Conservation (phyloP, 2,797 vertebrate genomes). For the Harpagifer antarcticus region DNA sequence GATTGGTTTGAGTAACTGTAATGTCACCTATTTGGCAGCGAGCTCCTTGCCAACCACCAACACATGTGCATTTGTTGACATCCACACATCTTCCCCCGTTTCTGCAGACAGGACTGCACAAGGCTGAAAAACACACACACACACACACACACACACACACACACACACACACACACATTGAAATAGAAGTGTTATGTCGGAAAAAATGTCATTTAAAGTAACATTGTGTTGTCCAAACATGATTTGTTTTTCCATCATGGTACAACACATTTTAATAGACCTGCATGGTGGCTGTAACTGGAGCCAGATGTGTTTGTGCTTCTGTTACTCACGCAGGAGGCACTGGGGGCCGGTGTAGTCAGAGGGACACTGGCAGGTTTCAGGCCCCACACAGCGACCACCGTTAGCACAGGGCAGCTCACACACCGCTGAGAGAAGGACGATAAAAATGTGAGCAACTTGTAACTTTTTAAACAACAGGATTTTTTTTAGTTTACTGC, state of each 20-base stretch:
- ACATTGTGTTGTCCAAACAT: neutral
- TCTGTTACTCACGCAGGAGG: constrained; percentile 82
- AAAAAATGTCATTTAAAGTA: neutral
- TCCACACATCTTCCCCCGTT: constrained; percentile 87
- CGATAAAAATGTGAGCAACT: constrained; percentile 3
- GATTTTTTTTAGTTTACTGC: neutral
- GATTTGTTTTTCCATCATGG: neutral
- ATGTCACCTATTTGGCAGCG: constrained; percentile 87
- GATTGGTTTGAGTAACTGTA: neutral
- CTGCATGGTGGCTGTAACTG: constrained; percentile 3
- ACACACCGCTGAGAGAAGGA: constrained; percentile 80
- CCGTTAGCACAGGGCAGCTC: constrained; percentile 85
- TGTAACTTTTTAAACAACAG: neutral
- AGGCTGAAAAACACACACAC: constrained; percentile 72
- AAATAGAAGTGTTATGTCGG: neutral
- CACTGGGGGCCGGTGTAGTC: constrained; percentile 87
- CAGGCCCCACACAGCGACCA: constrained; percentile 85
- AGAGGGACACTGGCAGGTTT: constrained; percentile 86
- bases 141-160: constrained; percentile 25
- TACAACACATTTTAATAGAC: constrained; percentile 3
- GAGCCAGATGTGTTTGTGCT: constrained; percentile 33
- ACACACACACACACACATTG: constrained; percentile 27
- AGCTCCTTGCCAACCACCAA: constrained; percentile 84
- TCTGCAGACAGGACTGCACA: constrained; percentile 86
- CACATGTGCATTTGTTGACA: constrained; percentile 87